Conservation (phyloP, 2,113 vertebrate species). For the Beaufortia kweichowensis region DNA sequence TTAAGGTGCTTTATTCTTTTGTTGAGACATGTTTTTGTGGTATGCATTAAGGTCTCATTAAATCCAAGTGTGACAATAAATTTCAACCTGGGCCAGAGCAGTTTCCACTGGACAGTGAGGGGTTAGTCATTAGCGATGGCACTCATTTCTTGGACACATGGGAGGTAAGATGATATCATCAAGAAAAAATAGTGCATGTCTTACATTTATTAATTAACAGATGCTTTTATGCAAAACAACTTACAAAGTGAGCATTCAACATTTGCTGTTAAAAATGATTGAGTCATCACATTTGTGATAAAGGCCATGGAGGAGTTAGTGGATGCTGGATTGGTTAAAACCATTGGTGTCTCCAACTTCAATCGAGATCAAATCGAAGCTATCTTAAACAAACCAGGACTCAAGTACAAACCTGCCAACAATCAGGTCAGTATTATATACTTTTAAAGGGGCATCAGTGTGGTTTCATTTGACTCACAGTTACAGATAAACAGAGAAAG, state of each 20-base stretch:
- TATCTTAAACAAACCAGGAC: slow-evolving; percentile 79
- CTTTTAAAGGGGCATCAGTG: background rate
- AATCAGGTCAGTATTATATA: slow-evolving; percentile 82
- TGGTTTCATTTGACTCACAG: slow-evolving; percentile 15
- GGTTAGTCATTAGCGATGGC: slow-evolving; percentile 69
- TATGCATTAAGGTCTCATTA: too few species aligned
- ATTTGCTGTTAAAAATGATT: too few species aligned
- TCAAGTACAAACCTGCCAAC: slow-evolving; percentile 86
- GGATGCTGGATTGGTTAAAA: slow-evolving; percentile 67
- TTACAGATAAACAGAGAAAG: slow-evolving; percentile 7
- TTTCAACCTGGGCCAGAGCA: slow-evolving; percentile 75
- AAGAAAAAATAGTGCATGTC: too few species aligned
- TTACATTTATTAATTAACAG: background rate
- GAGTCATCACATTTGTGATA: background rate
- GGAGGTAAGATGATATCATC: slow-evolving; percentile 78
- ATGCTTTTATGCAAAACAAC: too few species aligned
- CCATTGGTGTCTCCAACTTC: slow-evolving; percentile 85
- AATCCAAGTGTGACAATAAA: too few species aligned
- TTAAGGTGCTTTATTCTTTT: slow-evolving; percentile 75
- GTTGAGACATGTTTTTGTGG: too few species aligned
- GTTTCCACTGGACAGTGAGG: slow-evolving; percentile 79
- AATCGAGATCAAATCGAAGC: slow-evolving; percentile 82
- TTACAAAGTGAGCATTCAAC: too few species aligned
- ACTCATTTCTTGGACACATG: slow-evolving; percentile 80
- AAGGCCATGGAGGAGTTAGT: slow-evolving; percentile 86